Base-by-base conservation (phyloP, 2,113 vertebrate species). In the Okapia johnstoni region DNA sequence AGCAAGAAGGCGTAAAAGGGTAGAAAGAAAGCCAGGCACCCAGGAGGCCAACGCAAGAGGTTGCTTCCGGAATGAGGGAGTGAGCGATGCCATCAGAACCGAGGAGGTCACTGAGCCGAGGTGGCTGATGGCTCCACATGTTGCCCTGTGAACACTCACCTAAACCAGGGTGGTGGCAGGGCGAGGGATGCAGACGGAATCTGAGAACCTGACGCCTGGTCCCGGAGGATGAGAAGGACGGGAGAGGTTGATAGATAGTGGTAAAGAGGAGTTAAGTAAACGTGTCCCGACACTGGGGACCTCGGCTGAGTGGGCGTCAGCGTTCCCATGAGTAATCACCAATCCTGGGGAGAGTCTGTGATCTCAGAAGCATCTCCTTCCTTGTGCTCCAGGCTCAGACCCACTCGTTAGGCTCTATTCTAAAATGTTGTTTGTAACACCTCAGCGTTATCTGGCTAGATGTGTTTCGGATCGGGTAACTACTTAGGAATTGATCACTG, bases 121-220 rank as follows among this genome's bases (percentile, higher is more conserved):
- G 54, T 7, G 3, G 14, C 7, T 5, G 63, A 4, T 3, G 2
- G 8, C 17, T 40, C 19, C 8, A 16, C 14, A 55, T 9, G 5
- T 2, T 17, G 55, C 30, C 13, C 30, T n/a, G 23, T 30, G 63
- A 81, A 12, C 43, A 33, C 8, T 21, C 19, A 40, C 10, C 23
- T 15, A 10, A 46, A 36, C 4, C 8, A 6, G 16, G 33, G 11
- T 2, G 28, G 36, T 3, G 33, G 16, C 36, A 54, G 54, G 30
- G 36, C 6, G 6, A 43, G 33, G 17, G 9, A 60, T 6, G 9
- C 25, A 61, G 25, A n/a, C 3, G 66, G 52, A 55, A 52, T n/a
- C 66, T 23, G 43, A 48, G 15, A 84, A 12, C 15, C 19, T 30
- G 70, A 30, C 2, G 36, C 26, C 40, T 30, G 15, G 7, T 73